Evolutionary conservation across 2,797 vertebrate genomes (phyloP), one percentile per base, ranked within the genome.

Genomic region (Caiman crocodilus): DNA sequence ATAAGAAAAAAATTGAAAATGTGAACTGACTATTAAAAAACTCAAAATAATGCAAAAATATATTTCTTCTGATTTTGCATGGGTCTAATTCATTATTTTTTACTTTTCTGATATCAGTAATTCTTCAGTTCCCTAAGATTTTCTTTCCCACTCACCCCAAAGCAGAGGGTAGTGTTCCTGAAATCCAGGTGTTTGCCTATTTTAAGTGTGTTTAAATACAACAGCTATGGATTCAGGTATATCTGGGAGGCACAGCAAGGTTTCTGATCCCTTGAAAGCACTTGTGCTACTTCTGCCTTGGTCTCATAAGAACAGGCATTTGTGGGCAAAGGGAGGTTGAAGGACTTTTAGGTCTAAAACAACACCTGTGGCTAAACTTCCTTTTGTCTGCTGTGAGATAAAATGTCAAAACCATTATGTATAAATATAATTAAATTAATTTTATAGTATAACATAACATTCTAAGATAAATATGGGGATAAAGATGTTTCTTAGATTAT

Each of bases 161-260:
- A 92, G 25, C 58, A 79, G 73, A 84, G 21, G 55, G 80, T 64
- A 63, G 61, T 2, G 79, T 80, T 61, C 32, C 78, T 75, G 80
- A 94, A 71, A 0, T 1, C 12, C 2, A 57, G 13, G 10, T 26
- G 2, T 85, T 90, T 0, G 0, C 3, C 35, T 64, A 1, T 58
- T 85, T 26, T 69, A 86, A 30, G 25, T 74, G 10, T 4, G 75
- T 71, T 32, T 61, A 61, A 85, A 77, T 75, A 63, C 55, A 67
- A 8, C 1, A 60, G 73, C 69, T 80, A 42, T 28, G 0, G 5
- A 75, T 91, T 90, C 65, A 82, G 13, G 4, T 9, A 3, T 65
- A 25, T 30, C 16, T 2, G 50, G 61, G 81, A 75, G 59, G 28
- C 50, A 88, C 1, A 85, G 30, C 20, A 71, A 84, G 12, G 11